These are phyloP conservation scores for Catostylus mosaicus DNA, from an alignment of 30 jellyfish, hydroid and myxozoan species.

Conservation along the genomic window DNA sequence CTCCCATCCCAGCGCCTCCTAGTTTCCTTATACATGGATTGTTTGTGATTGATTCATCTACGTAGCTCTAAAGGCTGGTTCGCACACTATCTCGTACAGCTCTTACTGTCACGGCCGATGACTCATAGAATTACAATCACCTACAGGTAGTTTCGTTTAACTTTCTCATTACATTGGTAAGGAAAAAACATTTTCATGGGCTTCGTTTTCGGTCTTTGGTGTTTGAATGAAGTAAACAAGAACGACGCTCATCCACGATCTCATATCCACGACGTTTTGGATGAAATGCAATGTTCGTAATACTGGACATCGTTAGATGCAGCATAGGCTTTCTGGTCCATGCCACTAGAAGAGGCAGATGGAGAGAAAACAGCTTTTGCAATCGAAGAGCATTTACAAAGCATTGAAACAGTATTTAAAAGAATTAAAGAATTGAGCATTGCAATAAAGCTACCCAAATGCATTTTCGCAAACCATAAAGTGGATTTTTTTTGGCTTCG, in stretches of 20 bases:
- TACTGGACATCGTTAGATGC: too few species aligned
- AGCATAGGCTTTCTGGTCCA: too few species aligned
- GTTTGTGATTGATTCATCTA: slow-evolving; percentile 4
- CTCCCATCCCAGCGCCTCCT: slow-evolving; percentile 8
- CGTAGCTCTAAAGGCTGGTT: slow-evolving; percentile 35
- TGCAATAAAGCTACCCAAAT: slow-evolving; percentile 37
- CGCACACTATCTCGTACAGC: slow-evolving; percentile 54
- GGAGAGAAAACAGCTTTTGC: too few species aligned
- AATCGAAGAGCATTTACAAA: slow-evolving; percentile 43
- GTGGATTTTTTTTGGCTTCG: slow-evolving; percentile 16
- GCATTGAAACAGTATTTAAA: slow-evolving; percentile 24
- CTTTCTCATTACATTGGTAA: too few species aligned
- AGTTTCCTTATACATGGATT: not conserved
- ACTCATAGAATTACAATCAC: slow-evolving; percentile 44
- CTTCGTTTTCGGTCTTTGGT: too few species aligned
- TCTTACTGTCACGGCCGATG: slow-evolving; percentile 50
- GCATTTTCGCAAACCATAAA: slow-evolving; percentile 22
- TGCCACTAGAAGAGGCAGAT: too few species aligned
- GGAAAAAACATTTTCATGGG: too few species aligned
- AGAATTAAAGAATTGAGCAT: slow-evolving; percentile 9
- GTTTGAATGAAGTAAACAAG: too few species aligned
- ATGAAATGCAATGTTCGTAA: too few species aligned
- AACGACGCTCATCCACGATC: too few species aligned
- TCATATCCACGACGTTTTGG: too few species aligned
- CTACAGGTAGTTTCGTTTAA: slow-evolving; percentile 51